phyloP scores from a whole-genome alignment of 2,113 vertebrate species.

The Serilophus lunatus region DNA sequence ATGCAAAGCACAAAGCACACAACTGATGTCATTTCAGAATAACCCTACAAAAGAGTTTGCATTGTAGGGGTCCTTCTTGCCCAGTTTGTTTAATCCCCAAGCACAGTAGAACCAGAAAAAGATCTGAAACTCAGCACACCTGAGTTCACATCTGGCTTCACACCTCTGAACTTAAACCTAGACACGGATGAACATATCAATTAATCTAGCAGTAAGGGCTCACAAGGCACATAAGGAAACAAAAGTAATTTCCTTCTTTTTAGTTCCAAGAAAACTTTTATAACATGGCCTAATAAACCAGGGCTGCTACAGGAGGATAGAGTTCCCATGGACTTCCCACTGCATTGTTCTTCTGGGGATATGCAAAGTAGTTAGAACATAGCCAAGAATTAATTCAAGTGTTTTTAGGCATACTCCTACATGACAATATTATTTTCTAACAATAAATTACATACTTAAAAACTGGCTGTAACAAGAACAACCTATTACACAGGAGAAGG shows the following conservation, averaged over 20 bases:
- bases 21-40: neutral
- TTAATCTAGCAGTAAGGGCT: neutral
- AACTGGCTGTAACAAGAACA: neutral
- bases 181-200: neutral
- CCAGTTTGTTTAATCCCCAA: neutral
- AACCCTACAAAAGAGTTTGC: neutral
- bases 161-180: neutral
- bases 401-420: neutral
- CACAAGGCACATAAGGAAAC: neutral
- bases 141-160: neutral
- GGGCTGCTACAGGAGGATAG: neutral
- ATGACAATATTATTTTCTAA: neutral
- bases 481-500: neutral
- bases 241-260: neutral
- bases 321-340: neutral
- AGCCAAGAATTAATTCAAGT: neutral
- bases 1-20: neutral
- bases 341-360: neutral
- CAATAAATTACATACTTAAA: neutral
- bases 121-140: neutral
- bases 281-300: neutral
- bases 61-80: neutral
- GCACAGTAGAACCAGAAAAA: neutral
- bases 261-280: neutral
- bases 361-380: neutral